Base-by-base conservation (phyloP, 2,797 vertebrate genomes). In the Pelochelys cantorii region DNA sequence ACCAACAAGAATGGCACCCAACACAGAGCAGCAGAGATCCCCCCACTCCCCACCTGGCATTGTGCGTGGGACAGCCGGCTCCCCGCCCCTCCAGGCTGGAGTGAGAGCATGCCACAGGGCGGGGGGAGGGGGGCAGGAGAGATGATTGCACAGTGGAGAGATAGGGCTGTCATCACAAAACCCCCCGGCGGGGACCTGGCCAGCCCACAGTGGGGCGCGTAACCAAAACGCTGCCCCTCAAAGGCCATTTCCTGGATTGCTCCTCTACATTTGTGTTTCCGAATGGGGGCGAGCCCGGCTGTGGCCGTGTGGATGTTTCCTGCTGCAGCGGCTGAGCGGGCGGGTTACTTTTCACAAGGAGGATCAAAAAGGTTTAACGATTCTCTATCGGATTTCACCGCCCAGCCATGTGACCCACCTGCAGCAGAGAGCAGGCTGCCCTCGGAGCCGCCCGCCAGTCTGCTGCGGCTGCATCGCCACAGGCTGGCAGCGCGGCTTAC, bases 281-380 rank as follows among this genome's bases (percentile, higher is more conserved):
- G 87, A 97, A 97, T 97, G 96, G 96, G 90, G 90, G 74, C 74
- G 95, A 96, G 96, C 96, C 82, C 77, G 84, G 88, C 97, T 97
- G 91, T 95, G 96, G 97, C 94, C 90, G 96, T 92, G 96, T 92
- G 82, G 92, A 96, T 94, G 94, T 90, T 60, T 93, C 75, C 68
- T 92, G 91, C 97, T 96, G 95, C 96, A 94, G 91, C 68, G 57
- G 95, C 86, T 94, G 91, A 96, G 91, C 93, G 54, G 81, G 88
- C 79, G 95, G 87, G 94, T 93, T 95, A 91, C 94, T 95, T 94
- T 94, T 97, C 91, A 95, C 78, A 78, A 95, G 95, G 89, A 80
- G 34, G 81, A 98, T 98, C 97, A 97, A 98, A 98, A 96, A 85
- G 85, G 80, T 97, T 97, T 97, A 97, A 97, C 54, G 95, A 98